Base-by-base conservation (phyloP, 2,113 vertebrate genomes). In the Melospiza melodia region DNA sequence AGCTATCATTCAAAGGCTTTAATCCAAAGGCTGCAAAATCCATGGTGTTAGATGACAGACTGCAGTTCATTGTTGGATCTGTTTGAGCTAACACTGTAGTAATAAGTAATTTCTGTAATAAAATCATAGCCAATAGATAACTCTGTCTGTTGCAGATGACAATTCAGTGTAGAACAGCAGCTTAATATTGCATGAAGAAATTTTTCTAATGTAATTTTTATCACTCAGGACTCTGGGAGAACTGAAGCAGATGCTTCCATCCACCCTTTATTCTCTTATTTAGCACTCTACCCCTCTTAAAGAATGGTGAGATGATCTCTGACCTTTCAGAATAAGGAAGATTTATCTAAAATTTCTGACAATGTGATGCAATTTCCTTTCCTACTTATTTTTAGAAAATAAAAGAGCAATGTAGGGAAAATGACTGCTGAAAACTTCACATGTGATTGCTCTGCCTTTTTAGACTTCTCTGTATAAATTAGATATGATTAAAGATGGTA, bases 161-260 rank as follows among this genome's bases (percentile, higher is more conserved):
- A 75, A 74, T n/a, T 66, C 39, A 76, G 15, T 62, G 61, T 87
- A 76, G 46, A 90, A 66, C 15, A 90, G 41, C 62, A 82, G 30
- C 25, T 90, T 96, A 94, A 89, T 95, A 89, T 43, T 93, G 61
- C 59, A 68, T 69, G 69, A 94, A 90, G 44, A 86, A 46, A 31
- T 89, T 55, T 90, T 94, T 85, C 86, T 86, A 67, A 93, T 76
- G 33, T 49, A 63, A 44, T 76, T 84, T 78, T 93, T 93, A 90
- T 90, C 49, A 48, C 20, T 92, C 43, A 43, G 75, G 84, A 71
- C 17, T 82, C 59, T 66, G 6, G 5, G 35, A 87, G 35, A 84
- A 54, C 17, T 88, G 87, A 59, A 89, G 59, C 61, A 67, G 20
- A 11, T 84, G 43, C 23, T 96, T 93, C 48, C 22, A 67, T 20